Evolutionary conservation across 1,140 invertebrate species (phyloP).

Genomic region (Lasioglossum baleicum): DNA sequence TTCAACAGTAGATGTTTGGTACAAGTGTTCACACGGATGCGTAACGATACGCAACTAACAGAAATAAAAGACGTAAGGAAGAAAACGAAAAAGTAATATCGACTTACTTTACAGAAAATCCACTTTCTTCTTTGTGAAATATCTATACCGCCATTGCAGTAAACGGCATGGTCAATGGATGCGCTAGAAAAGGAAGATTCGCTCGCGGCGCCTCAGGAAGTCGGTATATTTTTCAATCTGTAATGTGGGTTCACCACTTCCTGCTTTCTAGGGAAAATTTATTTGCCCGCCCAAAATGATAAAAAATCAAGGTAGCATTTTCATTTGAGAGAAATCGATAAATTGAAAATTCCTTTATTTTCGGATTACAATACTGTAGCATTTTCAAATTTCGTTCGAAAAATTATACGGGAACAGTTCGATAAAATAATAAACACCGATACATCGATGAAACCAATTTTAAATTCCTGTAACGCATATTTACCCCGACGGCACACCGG

Average conservation of each 20-base stretch:
- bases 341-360: too few relatives aligned
- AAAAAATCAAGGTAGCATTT: too few relatives aligned
- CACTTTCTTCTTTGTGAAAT: conserved; percentile 36
- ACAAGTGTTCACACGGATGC: background rate
- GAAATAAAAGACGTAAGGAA: background rate
- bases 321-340: too few relatives aligned
- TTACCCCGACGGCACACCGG: too few relatives aligned
- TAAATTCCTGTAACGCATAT: too few relatives aligned
- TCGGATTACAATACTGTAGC: too few relatives aligned
- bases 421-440: too few relatives aligned
- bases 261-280: conserved; percentile 28
- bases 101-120: conserved; percentile 53
- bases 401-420: too few relatives aligned
- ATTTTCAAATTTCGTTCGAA: too few relatives aligned
- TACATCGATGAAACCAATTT: too few relatives aligned
- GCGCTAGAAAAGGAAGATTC: conserved; percentile 54
- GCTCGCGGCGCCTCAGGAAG: conserved; percentile 53
- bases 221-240: conserved; percentile 44
- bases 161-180: conserved; percentile 64
- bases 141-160: conserved; percentile 65
- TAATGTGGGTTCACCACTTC: conserved; percentile 10
- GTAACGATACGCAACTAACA: background rate
- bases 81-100: conserved; percentile 6
- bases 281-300: conserved; percentile 1
- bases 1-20: conserved; percentile 8